Conservation (phyloP, 2,797 vertebrate genomes). For the Pelodytes ibericus region DNA sequence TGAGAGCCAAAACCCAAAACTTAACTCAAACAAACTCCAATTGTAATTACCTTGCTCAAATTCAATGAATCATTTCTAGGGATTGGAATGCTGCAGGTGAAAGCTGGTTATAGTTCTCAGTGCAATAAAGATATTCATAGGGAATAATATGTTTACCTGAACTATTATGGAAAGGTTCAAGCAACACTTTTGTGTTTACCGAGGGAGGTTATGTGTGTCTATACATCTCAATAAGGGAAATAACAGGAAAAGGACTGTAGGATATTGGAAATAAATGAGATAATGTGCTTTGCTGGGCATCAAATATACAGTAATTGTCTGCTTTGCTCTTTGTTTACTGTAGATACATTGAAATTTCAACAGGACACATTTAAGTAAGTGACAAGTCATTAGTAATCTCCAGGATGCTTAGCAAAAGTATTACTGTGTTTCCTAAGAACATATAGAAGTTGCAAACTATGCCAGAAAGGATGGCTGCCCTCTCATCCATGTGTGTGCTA, state of each 20-base stretch:
- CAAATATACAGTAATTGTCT: too few species aligned
- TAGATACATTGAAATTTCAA: too few species aligned
- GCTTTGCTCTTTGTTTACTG: too few species aligned
- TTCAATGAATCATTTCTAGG: constrained; percentile 46
- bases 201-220: neutral
- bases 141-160: constrained; percentile 32
- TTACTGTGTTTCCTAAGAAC: too few species aligned
- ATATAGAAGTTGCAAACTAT: too few species aligned
- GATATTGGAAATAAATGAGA: too few species aligned
- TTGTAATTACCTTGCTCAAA: constrained; percentile 48
- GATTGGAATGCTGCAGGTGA: constrained; percentile 22
- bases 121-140: constrained; percentile 22
- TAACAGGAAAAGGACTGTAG: neutral
- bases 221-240: neutral
- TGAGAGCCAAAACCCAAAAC: constrained; percentile 47
- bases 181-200: neutral
- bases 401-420: too few species aligned
- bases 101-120: constrained; percentile 27
- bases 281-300: too few species aligned
- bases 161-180: neutral
- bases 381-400: too few species aligned
- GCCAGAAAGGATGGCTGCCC: too few species aligned
- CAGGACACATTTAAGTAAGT: too few species aligned
- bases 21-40: constrained; percentile 42
- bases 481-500: too few species aligned